Base-by-base conservation (phyloP, 2,888 invertebrate genomes). In the Caprella mutica region DNA sequence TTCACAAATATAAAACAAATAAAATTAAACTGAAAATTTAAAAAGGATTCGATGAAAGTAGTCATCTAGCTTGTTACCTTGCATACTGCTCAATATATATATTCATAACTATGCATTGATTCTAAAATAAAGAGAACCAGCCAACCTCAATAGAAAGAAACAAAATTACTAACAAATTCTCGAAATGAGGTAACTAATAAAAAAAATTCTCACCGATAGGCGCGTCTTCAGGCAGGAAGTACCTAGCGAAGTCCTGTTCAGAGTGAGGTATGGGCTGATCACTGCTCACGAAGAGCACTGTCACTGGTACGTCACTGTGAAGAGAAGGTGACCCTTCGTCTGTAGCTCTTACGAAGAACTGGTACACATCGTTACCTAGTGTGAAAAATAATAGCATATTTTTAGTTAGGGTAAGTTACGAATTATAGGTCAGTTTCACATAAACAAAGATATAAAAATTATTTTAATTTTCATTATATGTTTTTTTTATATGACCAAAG, bases 291-390 rank as follows among this genome's bases (percentile, higher is more conserved):
- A 63, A 52, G 57, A 63, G 59, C 19, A 59, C 59, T 17, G 59
- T 63, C 33, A 94, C 81, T 5, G 91, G 85, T 54, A 89, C 85
- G 71, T 89, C 86, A 39, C 81, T 80, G 72, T 87, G 84, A 63
- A 75, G 71, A 1, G 72, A 70, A 44, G 85, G 81, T 57, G 79
- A 80, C 14, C 77, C 76, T 1, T 90, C 91, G 76, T 94, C 93
- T 52, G 81, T 81, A 19, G 90, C 94, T 60, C 88, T 81, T 52
- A 94, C 84, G 75, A 92, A 91, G 72, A 93, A 85, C 75, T 88
- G 88, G 72, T 89, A 83, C 54, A 83, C 77, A 72, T 85, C 81
- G 59, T 55, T 55, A 2, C 33, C 55, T 55, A 46, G n/a, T n/a
- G n/a, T n/a, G n/a, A n/a, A n/a, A n/a, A n/a, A n/a, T n/a, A n/a